A percentile compares a stretch with the other conserved stretches of the same genome.
Conservation (phyloP, 2,888 invertebrate genomes). For the Neocrepidodera transversa region DNA sequence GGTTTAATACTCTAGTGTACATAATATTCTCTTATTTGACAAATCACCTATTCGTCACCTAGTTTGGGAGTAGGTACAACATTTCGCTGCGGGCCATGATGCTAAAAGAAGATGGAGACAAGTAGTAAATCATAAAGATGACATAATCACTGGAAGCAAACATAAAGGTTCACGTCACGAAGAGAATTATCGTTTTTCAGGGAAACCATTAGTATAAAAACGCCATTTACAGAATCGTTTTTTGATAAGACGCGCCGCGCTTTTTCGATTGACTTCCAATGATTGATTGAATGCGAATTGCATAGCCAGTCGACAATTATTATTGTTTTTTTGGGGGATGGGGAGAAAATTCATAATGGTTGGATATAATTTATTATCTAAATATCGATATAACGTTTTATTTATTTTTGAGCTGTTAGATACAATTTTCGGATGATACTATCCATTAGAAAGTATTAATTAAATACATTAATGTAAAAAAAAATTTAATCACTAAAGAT, state of each 20-base stretch:
- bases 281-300: slow-evolving; percentile 4
- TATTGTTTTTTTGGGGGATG: background rate
- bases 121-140: slow-evolving; percentile 45
- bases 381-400: too few species aligned
- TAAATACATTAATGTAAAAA: too few species aligned
- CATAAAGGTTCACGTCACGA: slow-evolving; percentile 48
- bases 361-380: too few species aligned
- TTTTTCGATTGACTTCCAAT: slow-evolving; percentile 7
- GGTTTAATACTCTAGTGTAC: background rate
- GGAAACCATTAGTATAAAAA: slow-evolving; percentile 31
- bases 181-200: slow-evolving; percentile 44
- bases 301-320: slow-evolving; percentile 1
- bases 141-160: slow-evolving; percentile 46
- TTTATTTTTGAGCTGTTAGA: too few species aligned
- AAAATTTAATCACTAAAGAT: too few species aligned
- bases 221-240: slow-evolving; percentile 30
- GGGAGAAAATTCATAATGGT: too few species aligned
- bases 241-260: slow-evolving; percentile 25
- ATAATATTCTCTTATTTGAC: slow-evolving; percentile 23
- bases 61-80: slow-evolving; percentile 6
- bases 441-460: too few species aligned
- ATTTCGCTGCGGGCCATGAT: background rate
- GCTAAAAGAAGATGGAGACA: background rate
- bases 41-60: slow-evolving; percentile 26
- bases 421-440: too few species aligned